Conservation (phyloP, 2,113 vertebrate genomes). For the Channa argus region DNA sequence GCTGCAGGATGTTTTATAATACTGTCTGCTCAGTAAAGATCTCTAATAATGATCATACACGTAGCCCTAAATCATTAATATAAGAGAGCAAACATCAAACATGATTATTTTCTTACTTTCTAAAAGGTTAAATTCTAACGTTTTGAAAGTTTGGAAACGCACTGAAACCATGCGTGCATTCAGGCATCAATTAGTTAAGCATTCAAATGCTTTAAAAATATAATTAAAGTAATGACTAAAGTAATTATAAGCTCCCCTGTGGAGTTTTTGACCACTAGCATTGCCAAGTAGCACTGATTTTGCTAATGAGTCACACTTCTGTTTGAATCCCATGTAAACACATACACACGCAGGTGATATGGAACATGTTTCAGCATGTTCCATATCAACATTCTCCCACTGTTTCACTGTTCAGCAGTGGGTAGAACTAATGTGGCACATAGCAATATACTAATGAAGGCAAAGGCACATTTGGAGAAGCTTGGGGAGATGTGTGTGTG, state of each 20-base stretch:
- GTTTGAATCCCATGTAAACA: neutral
- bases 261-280: no score
- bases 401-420: neutral
- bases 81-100: neutral
- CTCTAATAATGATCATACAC: neutral
- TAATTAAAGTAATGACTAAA: no score
- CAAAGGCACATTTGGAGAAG: no score
- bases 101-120: neutral
- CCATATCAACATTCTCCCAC: neutral
- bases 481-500: no score
- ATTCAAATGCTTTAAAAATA: neutral
- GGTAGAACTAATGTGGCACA: no score
- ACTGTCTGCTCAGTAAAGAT: neutral
- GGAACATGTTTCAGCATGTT: neutral
- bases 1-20: no score
- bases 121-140: neutral
- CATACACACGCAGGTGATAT: no score
- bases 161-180: no score
- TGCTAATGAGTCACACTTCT: neutral
- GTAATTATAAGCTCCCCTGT: no score
- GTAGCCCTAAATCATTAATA: neutral
- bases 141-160: neutral
- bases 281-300: neutral
- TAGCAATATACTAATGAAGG: no score
- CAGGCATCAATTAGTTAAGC: neutral